Evolutionary conservation across 1,140 invertebrate genomes (phyloP), one percentile per base, ranked within the genome.

Genomic region (Tetranychus cinnabarinus): DNA sequence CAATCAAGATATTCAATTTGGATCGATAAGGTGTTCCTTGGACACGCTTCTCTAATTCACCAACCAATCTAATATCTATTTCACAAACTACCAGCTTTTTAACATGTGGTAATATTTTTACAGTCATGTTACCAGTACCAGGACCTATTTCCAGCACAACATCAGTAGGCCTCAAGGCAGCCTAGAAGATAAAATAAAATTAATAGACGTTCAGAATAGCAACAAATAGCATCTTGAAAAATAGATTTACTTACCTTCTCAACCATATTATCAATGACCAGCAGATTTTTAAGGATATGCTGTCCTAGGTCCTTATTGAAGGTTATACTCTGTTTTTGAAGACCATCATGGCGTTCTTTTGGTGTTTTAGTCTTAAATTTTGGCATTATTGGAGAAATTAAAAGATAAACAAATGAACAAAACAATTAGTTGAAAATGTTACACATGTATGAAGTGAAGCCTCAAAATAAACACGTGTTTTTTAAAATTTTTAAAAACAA

Each of bases 221-320:
- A 13, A 23, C 0, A 59, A 23, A 39, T 56, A 2, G 52, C 23
- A 58, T 45, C 23, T 46, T 46, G 10, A n/a, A 34, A 59, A 31
- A 63, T 23, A 4, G 6, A 52, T n/a, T 8, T 52, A 52, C 52
- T 65, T 69, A 77, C 80, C 77, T 97, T 97, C 67, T 99, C 92
- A 54, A 99, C 75, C 83, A 99, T 97, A 45, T 79, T 82, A 60
- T 87, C 85, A 50, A 98, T 88, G 56, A 99, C 81, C 48, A 95
- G 75, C 0, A 96, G 95, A 78, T 99, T 99, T 74, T 97, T 98
- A 2, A 99, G 75, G 66, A 99, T 96, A 71, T 99, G 96, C 70
- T 99, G 96, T 3, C 96, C 96, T 74, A 95, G 85, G 66, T 85
- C 74, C 62, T 73, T 82, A 65, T 81, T 81, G 69, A 82, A 83